phyloP scores from a whole-genome alignment of 2,113 vertebrate species.

The Apodemus speciosus region DNA sequence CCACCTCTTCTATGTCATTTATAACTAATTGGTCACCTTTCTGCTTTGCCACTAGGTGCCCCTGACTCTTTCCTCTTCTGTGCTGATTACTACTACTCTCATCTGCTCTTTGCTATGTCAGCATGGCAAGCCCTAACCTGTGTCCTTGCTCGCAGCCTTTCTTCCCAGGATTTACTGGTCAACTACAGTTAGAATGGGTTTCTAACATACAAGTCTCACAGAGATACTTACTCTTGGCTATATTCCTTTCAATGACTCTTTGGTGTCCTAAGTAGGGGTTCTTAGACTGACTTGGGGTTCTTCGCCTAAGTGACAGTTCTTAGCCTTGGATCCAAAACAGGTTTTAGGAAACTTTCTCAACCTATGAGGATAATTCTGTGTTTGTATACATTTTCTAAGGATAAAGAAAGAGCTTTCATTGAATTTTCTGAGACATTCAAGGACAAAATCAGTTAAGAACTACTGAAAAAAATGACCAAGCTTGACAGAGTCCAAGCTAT shows the following conservation, averaged over 20 bases:
- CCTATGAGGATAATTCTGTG: slow-evolving; percentile 14
- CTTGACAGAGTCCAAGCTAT: slow-evolving; percentile 13
- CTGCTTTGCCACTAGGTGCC: slow-evolving; percentile 6
- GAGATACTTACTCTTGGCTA: neutral
- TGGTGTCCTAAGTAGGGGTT: slow-evolving; percentile 10
- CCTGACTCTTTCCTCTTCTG: slow-evolving; percentile 8
- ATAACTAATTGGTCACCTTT: slow-evolving; percentile 22
- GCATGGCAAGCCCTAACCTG: slow-evolving; percentile 2
- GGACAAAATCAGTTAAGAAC: slow-evolving; percentile 36
- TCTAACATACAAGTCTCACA: slow-evolving; percentile 40
- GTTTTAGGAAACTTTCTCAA: slow-evolving; percentile 42
- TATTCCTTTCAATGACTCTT: slow-evolving; percentile 12
- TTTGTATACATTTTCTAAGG: neutral
- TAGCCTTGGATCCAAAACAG: slow-evolving; percentile 39
- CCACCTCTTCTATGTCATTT: neutral
- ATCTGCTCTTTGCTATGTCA: slow-evolving; percentile 17
- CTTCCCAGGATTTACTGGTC: neutral
- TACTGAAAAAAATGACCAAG: neutral
- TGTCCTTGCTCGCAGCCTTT: neutral
- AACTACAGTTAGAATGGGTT: slow-evolving; percentile 17
- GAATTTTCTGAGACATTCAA: neutral
- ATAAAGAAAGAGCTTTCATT: slow-evolving; percentile 32
- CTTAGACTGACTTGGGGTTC: slow-evolving; percentile 1
- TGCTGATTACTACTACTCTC: neutral
- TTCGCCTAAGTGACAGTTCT: neutral